These are phyloP conservation scores for Ephydatia muelleri DNA, from an alignment of 37 sponge, comb jelly and placozoan genomes.

Conservation along the genomic window DNA sequence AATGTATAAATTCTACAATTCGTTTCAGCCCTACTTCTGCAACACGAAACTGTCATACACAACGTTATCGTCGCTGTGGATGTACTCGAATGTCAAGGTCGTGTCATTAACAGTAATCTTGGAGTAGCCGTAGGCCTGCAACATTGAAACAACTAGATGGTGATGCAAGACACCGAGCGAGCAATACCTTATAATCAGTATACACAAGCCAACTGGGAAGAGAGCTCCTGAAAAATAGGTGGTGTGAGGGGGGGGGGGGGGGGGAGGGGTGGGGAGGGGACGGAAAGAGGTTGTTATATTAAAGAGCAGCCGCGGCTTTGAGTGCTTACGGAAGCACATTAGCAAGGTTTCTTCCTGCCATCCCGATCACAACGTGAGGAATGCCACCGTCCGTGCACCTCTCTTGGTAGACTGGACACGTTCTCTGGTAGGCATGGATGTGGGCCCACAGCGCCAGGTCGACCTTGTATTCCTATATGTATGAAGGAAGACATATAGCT, in stretches of 20 bases:
- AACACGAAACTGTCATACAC: too few relatives aligned
- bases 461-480: slow-evolving; percentile 34
- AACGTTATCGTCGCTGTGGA: too few relatives aligned
- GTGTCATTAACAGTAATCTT: too few relatives aligned
- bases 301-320: not conserved
- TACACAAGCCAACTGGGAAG: not conserved
- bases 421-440: slow-evolving; percentile 70
- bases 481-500: not conserved
- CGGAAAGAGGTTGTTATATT: not conserved
- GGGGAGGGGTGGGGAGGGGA: not conserved
- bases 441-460: slow-evolving; percentile 70
- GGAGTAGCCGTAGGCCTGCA: too few relatives aligned
- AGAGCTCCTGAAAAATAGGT: not conserved
- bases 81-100: too few relatives aligned
- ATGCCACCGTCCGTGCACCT: slow-evolving; percentile 26
- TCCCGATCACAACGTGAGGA: slow-evolving; percentile 49
- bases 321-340: slow-evolving; percentile 3
- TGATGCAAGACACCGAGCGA: too few relatives aligned
- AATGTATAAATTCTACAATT: too few relatives aligned
- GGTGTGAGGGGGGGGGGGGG: not conserved
- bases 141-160: too few relatives aligned
- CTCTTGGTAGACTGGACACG: slow-evolving; percentile 47
- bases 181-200: too few relatives aligned
- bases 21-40: too few relatives aligned
- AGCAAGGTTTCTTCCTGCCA: slow-evolving; percentile 44